phyloP scores from a whole-genome alignment of 1,140 invertebrate species.

The Palaemon carinicauda region DNA sequence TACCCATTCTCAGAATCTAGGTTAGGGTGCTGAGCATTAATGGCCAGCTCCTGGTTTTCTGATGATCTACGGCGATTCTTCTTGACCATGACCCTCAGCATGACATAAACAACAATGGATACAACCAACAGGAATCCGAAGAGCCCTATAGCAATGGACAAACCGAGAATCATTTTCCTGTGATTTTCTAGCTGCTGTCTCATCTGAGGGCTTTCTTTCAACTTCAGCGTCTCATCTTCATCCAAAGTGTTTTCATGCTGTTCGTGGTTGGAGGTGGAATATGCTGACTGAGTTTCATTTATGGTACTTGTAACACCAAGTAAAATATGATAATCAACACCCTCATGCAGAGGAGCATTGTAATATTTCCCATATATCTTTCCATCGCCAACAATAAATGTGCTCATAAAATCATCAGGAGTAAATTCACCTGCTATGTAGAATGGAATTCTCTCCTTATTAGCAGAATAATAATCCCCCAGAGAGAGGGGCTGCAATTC shows the following conservation, averaged over 20 bases:
- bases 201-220: not conserved
- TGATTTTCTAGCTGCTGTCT: slow-evolving; percentile 14
- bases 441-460: slow-evolving; percentile 73
- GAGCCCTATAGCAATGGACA: slow-evolving; percentile 58
- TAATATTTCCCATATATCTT: slow-evolving; percentile 77
- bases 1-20: slow-evolving; percentile 43
- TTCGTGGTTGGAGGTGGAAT: slow-evolving; percentile 47
- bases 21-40: slow-evolving; percentile 39
- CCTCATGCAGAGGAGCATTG: slow-evolving; percentile 75
- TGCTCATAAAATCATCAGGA: slow-evolving; percentile 63
- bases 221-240: not conserved
- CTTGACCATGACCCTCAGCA: slow-evolving; percentile 40
- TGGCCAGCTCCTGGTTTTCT: slow-evolving; percentile 42
- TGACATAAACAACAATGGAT: slow-evolving; percentile 52
- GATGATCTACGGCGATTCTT: slow-evolving; percentile 32
- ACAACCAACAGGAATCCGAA: slow-evolving; percentile 54
- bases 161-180: slow-evolving; percentile 34
- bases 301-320: slow-evolving; percentile 70
- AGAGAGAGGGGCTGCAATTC: slow-evolving; percentile 70
- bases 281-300: slow-evolving; percentile 54
- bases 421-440: slow-evolving; percentile 83
- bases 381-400: slow-evolving; percentile 82
- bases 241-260: slow-evolving; percentile 50
- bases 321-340: slow-evolving; percentile 67
- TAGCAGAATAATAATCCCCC: slow-evolving; percentile 70